Evolutionary conservation across 2,113 vertebrate species (phyloP).

Genomic region (Odocoileus virginianus): DNA sequence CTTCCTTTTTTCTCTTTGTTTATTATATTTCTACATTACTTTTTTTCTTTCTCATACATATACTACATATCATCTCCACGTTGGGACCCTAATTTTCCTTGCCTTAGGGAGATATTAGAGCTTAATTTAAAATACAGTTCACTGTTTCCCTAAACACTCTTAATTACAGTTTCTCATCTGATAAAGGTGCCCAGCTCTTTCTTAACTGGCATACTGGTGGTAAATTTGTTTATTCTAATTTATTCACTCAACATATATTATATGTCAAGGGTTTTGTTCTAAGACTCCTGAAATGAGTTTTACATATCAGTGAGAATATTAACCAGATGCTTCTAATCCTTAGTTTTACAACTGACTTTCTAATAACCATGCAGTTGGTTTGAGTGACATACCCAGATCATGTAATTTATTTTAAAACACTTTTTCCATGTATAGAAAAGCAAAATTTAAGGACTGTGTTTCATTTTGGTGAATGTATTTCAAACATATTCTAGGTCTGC

Average conservation of each 20-base stretch:
- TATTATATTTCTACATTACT: not conserved
- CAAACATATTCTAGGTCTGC: conserved; percentile 12
- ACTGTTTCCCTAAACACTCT: not conserved
- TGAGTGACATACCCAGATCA: not conserved
- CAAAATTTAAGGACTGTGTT: not conserved
- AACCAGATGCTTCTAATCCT: conserved; percentile 28
- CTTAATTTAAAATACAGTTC: conserved; percentile 40
- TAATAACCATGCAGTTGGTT: conserved; percentile 33
- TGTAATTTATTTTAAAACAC: conserved; percentile 36
- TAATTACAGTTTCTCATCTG: not conserved
- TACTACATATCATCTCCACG: not conserved
- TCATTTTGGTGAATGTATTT: conserved; percentile 31
- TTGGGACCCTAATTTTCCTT: not conserved
- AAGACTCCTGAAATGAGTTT: conserved; percentile 21
- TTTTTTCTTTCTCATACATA: not conserved
- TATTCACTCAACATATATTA: not conserved
- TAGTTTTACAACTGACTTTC: conserved; percentile 39
- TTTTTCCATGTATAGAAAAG: conserved; percentile 5
- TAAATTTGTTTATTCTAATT: conserved; percentile 23
- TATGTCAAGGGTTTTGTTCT: conserved; percentile 25
- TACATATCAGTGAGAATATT: conserved; percentile 38
- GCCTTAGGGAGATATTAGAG: not conserved
- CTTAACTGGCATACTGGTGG: not conserved
- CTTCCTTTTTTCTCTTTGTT: not conserved
- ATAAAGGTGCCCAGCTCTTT: not conserved